Base-by-base conservation (phyloP, 2,888 invertebrate genomes). In the Schizaphis graminum region DNA sequence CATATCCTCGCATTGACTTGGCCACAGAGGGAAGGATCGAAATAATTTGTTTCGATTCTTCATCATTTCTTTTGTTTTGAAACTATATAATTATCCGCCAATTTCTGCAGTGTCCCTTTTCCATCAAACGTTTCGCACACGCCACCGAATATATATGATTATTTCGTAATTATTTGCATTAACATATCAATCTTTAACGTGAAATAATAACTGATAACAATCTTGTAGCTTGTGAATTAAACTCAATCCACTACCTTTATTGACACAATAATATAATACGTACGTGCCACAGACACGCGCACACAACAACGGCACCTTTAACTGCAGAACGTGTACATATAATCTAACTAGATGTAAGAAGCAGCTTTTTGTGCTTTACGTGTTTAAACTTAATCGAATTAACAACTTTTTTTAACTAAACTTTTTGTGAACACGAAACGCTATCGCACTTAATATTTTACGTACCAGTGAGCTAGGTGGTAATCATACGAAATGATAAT, bases 331-430 rank as follows among this genome's bases (percentile, higher is more conserved):
- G 86, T 28, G 86, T 77, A 86, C 47, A 7, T 86, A 86, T 86
- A 86, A 86, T 86, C 86, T 47, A 86, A 28, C 28, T 47, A 21
- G 35, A 77, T 35, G 77, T 77, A 35, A 77, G 77, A 86, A 86
- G 44, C 57, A 28, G 56, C 57, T 90, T 61, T 90, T 44, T 41
- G 28, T 5, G 44, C 44, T 44, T 41, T 41, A 35, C 44, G 89
- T 44, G 35, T 44, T 44, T 16, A 56, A 90, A 47, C 44, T 67
- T 90, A 47, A 28, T 41, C 61, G 61, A 90, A 90, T n/a, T 67
- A 90, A 90, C 44, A 44, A 47, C 47, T 89, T 61, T 90, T 89
- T 90, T n/a, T 1, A 47, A 47, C 26, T 10, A n/a, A 90, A 47
- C 47, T n/a, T 41, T 44, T 44, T 47, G 57, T 11, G 89, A 21